A percentile compares a stretch with the other conserved stretches of the same genome.
phyloP scores from a whole-genome alignment of 1,140 invertebrate genomes.

The Artemia franciscana region DNA sequence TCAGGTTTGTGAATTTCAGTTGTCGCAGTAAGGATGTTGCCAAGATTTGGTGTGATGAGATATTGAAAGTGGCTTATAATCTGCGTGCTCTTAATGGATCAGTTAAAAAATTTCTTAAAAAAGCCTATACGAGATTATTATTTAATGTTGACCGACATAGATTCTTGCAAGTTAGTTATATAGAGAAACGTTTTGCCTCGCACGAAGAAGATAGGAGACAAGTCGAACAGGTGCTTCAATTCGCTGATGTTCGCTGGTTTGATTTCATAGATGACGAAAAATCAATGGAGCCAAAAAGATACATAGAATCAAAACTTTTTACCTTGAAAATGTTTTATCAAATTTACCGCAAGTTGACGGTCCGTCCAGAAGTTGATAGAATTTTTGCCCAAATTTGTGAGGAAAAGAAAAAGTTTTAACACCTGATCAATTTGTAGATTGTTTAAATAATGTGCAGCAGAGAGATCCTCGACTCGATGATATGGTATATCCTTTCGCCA shows the following conservation, averaged over 20 bases:
- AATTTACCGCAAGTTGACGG: constrained; percentile 72
- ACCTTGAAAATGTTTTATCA: constrained; percentile 79
- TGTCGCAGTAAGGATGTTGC: constrained; percentile 68
- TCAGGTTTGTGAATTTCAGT: constrained; percentile 79
- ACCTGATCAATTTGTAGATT: constrained; percentile 68
- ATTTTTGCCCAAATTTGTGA: constrained; percentile 57
- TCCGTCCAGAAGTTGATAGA: constrained; percentile 64
- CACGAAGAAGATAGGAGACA: constrained; percentile 80
- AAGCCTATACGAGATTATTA: constrained; percentile 65
- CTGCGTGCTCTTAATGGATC: constrained; percentile 65
- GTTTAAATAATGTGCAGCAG: constrained; percentile 82
- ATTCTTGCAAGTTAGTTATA: constrained; percentile 39
- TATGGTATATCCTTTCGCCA: constrained; percentile 85
- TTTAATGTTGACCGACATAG: constrained; percentile 61
- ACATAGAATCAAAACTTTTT: too few species aligned
- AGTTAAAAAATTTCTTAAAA: constrained; percentile 61
- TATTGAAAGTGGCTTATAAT: constrained; percentile 73
- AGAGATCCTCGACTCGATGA: constrained; percentile 90
- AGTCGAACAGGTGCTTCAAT: constrained; percentile 74
- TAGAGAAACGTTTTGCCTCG: constrained; percentile 46
- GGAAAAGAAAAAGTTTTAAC: constrained; percentile 55
- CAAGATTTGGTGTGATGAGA: constrained; percentile 67
- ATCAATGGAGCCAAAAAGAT: constrained; percentile 50
- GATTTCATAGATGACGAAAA: constrained; percentile 36
- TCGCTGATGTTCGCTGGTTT: constrained; percentile 30